Evolutionary conservation across 2,888 invertebrate genomes (phyloP).

Genomic region (Spisula solida): DNA sequence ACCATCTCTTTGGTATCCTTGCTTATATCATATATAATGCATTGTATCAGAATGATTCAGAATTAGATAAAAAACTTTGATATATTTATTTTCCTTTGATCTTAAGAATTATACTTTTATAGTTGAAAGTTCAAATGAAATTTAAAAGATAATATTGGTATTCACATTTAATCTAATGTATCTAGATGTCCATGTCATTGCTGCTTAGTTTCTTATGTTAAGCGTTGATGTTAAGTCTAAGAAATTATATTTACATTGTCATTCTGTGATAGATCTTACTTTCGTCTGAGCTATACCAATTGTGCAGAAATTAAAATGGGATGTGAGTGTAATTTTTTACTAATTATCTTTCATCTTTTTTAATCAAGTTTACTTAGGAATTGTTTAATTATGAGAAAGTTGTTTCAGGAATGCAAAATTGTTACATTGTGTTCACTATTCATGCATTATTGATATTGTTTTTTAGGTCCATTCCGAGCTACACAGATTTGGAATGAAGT

Average conservation of each 20-base stretch:
- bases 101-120: too few species aligned
- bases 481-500: slow-evolving; percentile 86
- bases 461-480: slow-evolving; percentile 83
- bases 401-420: too few species aligned
- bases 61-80: neutral
- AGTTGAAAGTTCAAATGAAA: neutral
- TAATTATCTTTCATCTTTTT: slow-evolving; percentile 14
- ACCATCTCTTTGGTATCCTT: neutral
- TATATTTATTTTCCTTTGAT: neutral
- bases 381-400: too few species aligned
- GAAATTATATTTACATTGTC: neutral
- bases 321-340: neutral
- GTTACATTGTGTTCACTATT: too few species aligned
- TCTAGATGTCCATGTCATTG: neutral
- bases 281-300: too few species aligned
- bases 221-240: neutral
- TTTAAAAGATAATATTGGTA: too few species aligned
- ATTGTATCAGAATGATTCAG: neutral
- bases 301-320: too few species aligned
- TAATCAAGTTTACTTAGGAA: neutral
- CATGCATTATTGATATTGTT: neutral
- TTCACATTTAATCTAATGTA: too few species aligned
- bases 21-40: neutral
- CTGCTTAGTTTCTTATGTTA: neutral
- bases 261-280: too few species aligned